phyloP scores from a whole-genome alignment of 2,797 vertebrate species.

The Glyptemys insculpta region DNA sequence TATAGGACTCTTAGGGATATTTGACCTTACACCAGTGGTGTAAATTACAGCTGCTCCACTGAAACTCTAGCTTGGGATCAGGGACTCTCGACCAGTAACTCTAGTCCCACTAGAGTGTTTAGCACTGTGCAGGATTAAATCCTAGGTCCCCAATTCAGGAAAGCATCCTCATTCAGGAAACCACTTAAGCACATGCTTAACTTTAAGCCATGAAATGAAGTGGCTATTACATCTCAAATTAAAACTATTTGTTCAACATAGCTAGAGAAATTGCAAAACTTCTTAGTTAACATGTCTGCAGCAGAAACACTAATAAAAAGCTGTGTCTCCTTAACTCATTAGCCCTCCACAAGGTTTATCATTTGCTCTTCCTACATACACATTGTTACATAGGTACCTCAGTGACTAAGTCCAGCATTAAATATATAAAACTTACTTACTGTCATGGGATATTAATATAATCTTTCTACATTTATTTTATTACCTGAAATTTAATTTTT shows the following conservation, averaged over 20 bases:
- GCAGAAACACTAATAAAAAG: neutral
- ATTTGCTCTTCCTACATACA: neutral
- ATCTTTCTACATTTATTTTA: neutral
- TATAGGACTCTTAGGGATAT: neutral
- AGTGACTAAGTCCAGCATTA: neutral
- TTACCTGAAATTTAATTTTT: slow-evolving; percentile 19
- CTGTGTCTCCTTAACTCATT: neutral
- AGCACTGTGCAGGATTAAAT: neutral
- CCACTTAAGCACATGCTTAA: neutral
- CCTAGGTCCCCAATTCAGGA: neutral
- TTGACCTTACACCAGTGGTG: neutral
- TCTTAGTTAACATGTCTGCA: neutral
- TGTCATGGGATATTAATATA: neutral
- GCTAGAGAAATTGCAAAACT: rapidly evolving
- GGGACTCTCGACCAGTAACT: neutral
- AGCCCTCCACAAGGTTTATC: neutral
- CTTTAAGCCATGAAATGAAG: neutral
- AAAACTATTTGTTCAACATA: neutral
- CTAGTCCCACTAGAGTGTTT: too few species aligned
- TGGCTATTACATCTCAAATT: neutral
- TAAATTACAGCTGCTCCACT: neutral
- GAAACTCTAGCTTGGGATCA: neutral
- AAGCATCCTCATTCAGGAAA: neutral
- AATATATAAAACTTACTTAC: neutral
- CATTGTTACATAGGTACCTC: neutral